These are phyloP conservation scores for Trilocha varians DNA, from an alignment of 2,888 invertebrate species.

Conservation along the genomic window DNA sequence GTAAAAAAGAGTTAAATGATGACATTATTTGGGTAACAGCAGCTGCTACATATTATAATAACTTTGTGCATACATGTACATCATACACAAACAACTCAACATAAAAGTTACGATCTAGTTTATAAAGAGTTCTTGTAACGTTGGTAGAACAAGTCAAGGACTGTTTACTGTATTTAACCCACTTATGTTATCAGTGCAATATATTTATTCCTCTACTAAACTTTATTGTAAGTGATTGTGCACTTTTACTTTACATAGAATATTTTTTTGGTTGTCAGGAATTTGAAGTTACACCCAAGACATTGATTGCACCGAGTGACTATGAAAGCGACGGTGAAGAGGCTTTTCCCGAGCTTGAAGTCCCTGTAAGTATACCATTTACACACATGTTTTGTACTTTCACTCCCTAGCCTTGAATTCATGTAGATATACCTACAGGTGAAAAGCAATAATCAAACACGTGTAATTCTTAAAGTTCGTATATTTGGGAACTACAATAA, in stretches of 20 bases:
- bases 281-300: conserved; percentile 44
- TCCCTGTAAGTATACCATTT: conserved; percentile 46
- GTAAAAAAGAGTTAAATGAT: no score
- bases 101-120: no score
- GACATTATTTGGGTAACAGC: no score
- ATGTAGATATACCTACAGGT: no score
- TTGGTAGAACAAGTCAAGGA: conserved; percentile 26
- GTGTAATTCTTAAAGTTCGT: no score
- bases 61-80: no score
- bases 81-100: no score
- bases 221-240: background rate
- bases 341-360: conserved; percentile 56
- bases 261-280: no score
- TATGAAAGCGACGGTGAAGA: conserved; percentile 68
- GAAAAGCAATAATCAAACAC: no score
- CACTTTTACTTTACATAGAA: background rate
- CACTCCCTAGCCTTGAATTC: no score
- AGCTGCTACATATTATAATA: no score
- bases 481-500: background rate
- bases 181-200: conserved; percentile 27
- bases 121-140: background rate
- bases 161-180: conserved; percentile 22
- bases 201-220: conserved; percentile 11
- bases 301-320: conserved; percentile 42
- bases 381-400: background rate